Conservation (phyloP, 2,797 vertebrate species). For the Prionace glauca region DNA sequence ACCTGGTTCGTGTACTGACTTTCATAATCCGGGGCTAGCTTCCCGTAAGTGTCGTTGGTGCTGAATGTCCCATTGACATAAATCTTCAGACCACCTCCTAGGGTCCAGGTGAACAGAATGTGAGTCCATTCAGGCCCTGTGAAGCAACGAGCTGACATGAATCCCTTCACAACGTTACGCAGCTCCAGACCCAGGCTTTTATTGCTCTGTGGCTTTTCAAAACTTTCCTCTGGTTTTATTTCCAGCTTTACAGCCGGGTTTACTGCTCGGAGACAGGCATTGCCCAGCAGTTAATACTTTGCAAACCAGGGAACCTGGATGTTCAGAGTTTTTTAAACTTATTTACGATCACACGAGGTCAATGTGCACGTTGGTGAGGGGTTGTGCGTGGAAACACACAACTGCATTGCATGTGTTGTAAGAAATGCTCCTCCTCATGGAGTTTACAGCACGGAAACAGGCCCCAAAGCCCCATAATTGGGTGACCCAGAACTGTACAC, state of each 20-base stretch:
- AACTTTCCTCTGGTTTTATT: background rate
- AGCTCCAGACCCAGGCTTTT: background rate
- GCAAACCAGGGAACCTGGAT: background rate
- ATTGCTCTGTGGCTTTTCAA: background rate
- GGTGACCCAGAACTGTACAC: no score
- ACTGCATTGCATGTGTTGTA: no score
- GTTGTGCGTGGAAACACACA: background rate
- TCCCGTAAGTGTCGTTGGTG: conserved; percentile 60
- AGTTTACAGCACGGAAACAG: no score
- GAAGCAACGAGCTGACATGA: conserved; percentile 2
- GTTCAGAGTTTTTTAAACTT: background rate
- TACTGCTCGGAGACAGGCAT: background rate
- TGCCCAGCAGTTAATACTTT: background rate
- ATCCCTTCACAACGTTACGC: background rate
- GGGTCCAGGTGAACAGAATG: conserved; percentile 86
- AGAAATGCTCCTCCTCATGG: no score
- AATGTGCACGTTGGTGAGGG: background rate
- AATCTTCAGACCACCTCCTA: conserved; percentile 75
- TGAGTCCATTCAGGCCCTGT: conserved; percentile 88
- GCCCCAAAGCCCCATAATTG: no score
- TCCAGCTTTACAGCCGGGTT: background rate
- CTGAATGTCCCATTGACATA: conserved; percentile 81
- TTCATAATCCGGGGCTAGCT: conserved; percentile 64
- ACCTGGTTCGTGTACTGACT: conserved; percentile 64
- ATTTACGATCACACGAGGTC: background rate